phyloP scores from a whole-genome alignment of 2,888 invertebrate species.

The Ichneumon xanthorius region DNA sequence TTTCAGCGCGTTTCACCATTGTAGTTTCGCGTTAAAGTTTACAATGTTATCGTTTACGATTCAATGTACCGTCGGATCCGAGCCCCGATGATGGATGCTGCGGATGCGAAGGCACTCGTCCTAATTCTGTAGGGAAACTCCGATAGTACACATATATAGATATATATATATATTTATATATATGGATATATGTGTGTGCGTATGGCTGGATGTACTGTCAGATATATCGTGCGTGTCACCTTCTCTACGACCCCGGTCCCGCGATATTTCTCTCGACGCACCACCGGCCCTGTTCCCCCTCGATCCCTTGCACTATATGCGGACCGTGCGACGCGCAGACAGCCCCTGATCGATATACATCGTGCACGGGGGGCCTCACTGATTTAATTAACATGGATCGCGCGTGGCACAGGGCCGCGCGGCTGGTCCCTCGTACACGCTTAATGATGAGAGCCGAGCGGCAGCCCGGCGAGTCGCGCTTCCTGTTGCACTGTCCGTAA shows the following conservation, averaged over 20 bases:
- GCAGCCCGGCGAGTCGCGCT: constrained; percentile 69
- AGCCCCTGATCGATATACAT: constrained; percentile 61
- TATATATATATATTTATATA: background rate
- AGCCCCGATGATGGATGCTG: constrained; percentile 17
- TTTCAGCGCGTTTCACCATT: background rate
- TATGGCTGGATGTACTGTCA: background rate
- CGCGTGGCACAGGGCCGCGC: constrained; percentile 60
- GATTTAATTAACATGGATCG: constrained; percentile 79
- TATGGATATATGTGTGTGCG: background rate
- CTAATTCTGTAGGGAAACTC: constrained; percentile 25
- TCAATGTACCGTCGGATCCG: constrained; percentile 24
- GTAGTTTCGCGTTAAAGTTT: too few species aligned
- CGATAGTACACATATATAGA: constrained; percentile 3
- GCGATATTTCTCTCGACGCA: constrained; percentile 51
- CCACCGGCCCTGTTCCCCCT: constrained; percentile 1
- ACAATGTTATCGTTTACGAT: constrained; percentile 28
- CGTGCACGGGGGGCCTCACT: constrained; percentile 55
- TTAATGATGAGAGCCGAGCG: constrained; percentile 75
- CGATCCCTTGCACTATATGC: constrained; percentile 4
- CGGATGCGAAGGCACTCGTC: constrained; percentile 13
- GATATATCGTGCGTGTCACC: constrained; percentile 31
- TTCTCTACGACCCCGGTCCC: constrained; percentile 40
- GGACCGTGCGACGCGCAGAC: constrained; percentile 48
- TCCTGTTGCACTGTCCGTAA: constrained; percentile 75
- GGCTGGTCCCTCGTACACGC: constrained; percentile 66